These are phyloP conservation scores for Laspeyria flexula DNA, from an alignment of 2,888 invertebrate species.

Conservation along the genomic window DNA sequence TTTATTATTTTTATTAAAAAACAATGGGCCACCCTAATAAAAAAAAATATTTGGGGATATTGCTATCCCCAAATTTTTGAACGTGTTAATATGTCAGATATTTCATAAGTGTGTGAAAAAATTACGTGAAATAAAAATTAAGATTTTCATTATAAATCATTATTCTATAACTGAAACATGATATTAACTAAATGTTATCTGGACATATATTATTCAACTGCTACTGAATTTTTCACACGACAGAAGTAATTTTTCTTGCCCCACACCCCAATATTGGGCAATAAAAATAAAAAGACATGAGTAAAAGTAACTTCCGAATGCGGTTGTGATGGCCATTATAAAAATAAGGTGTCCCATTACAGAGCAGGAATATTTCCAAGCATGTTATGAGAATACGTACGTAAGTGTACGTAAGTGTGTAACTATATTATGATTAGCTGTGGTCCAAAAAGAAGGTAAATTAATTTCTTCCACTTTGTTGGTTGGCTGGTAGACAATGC, in stretches of 20 bases:
- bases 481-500: too few species aligned
- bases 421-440: conserved; percentile 2
- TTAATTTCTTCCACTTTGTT: too few species aligned
- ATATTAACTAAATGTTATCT: conserved; percentile 2
- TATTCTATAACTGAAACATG: too few species aligned
- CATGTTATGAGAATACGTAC: conserved; percentile 9
- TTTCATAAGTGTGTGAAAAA: too few species aligned
- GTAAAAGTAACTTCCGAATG: conserved; percentile 74
- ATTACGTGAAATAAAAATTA: too few species aligned
- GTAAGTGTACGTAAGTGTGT: too few species aligned
- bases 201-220: conserved; percentile 17
- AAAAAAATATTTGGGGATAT: too few species aligned
- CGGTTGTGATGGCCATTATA: conserved; percentile 56
- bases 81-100: too few species aligned
- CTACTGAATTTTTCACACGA: conserved; percentile 61
- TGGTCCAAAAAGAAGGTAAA: neutral
- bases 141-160: too few species aligned
- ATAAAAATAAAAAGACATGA: conserved; percentile 79
- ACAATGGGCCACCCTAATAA: too few species aligned
- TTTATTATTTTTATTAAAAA: too few species aligned
- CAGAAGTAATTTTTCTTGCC: conserved; percentile 50
- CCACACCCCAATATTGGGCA: conserved; percentile 60
- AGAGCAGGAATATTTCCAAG: conserved; percentile 67
- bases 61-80: too few species aligned
- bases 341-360: conserved; percentile 82